Percentiles rank a stretch among this genome's conserved stretches.
Evolutionary conservation across 2,797 vertebrate genomes (phyloP).

Genomic region (Halcyon badia): DNA sequence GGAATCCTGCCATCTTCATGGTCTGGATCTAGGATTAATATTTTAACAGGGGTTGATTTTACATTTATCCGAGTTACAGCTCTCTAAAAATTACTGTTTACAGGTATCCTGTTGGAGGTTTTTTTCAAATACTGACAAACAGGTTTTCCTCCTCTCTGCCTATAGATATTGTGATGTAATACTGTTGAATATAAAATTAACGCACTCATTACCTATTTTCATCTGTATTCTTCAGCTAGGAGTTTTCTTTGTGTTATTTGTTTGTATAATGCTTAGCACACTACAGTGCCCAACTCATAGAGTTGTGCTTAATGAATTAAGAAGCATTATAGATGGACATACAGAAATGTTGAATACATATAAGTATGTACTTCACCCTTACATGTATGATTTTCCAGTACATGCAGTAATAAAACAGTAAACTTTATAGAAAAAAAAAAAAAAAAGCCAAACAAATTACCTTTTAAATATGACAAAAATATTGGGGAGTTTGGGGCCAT

Average conservation of each 20-base stretch:
- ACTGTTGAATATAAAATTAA: background rate
- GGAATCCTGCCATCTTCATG: background rate
- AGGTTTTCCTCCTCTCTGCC: background rate
- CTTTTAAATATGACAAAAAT: background rate
- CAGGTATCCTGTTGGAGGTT: background rate
- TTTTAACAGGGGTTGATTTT: background rate
- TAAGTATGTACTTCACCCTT: background rate
- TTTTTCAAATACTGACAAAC: background rate
- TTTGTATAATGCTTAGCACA: background rate
- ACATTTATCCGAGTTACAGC: background rate
- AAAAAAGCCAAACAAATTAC: background rate
- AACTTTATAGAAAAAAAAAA: background rate
- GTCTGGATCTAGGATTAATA: background rate
- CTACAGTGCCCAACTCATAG: background rate
- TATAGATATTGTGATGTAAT: background rate
- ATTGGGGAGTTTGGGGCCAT: background rate
- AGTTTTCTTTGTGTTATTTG: background rate
- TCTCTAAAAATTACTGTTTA: background rate
- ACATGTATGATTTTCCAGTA: background rate
- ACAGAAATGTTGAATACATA: background rate
- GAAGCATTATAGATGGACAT: background rate
- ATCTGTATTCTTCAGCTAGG: background rate
- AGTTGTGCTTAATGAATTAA: background rate
- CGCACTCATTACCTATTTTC: background rate
- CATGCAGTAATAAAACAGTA: background rate